A percentile compares a stretch with the other conserved stretches of the same genome.
These are phyloP conservation scores for Hyaena hyaena DNA, from an alignment of 2,113 vertebrate species.

Conservation along the genomic window DNA sequence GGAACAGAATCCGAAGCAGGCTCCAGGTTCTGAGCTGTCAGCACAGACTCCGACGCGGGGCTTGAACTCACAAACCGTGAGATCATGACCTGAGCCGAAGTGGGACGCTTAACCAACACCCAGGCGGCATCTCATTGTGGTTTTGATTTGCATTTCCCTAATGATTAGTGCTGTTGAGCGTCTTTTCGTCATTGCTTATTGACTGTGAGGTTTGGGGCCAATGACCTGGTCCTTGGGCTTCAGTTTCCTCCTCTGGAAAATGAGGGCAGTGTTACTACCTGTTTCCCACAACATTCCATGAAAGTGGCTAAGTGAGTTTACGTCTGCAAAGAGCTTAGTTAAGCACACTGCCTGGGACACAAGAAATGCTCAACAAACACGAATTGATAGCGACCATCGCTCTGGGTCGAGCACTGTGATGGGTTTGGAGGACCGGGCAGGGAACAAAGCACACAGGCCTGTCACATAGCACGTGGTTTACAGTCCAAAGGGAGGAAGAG, in stretches of 20 bases:
- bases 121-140: neutral
- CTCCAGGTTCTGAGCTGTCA: no score
- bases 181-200: neutral
- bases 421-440: neutral
- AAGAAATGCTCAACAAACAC: neutral
- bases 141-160: neutral
- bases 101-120: no score
- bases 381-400: neutral
- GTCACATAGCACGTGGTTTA: neutral
- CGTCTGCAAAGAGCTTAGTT: neutral
- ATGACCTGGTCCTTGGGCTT: neutral
- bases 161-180: neutral
- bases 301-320: neutral
- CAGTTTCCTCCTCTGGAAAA: neutral
- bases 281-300: neutral
- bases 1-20: no score
- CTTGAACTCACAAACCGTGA: no score
- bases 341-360: neutral
- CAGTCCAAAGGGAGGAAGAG: neutral
- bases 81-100: no score
- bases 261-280: neutral
- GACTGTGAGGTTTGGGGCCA: neutral
- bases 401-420: neutral
- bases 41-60: no score
- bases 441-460: neutral